Base-by-base conservation (phyloP, 2,888 invertebrate species). In the Cremastinae sp. region DNA sequence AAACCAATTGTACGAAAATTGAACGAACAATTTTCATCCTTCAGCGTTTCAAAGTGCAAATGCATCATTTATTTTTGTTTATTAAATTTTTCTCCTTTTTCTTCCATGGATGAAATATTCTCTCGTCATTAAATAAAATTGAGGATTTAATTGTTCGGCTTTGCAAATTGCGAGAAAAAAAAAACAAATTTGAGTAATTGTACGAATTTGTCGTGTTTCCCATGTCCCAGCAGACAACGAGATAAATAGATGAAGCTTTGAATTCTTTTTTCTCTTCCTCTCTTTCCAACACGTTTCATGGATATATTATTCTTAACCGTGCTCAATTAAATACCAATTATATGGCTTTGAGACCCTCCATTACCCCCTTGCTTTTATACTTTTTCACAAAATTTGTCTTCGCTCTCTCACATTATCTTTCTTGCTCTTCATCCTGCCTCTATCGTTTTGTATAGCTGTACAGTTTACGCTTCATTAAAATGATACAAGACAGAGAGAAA, bases 261-360 rank as follows among this genome's bases (percentile, higher is more conserved):
- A 14, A 2, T 4, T n/a, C 22, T 49, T 20, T 47, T 16, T 45
- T 28, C 65, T 49, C 41, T 5, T 28, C 28, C 5, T 28, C 28
- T 28, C 28, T 28, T 43, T 37, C 43, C 28, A 43, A 47, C 49
- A 53, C 62, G 59, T 51, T 62, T 69, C 71, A 45, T 20, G 39
- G 55, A 72, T 74, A 75, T 70, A 70, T 73, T 69, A 66, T 70
- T 75, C 75, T 70, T 53, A 75, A 75, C 65, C 41, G 22, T 39
- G 41, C 65, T 39, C 78, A 75, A 75, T 78, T 78, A 75, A 55
- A 65, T 59, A 51, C 49, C 75, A 73, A 78, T 78, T 78, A 78
- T 65, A 55, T 28, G 59, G 70, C 62, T 69, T 74, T 58, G 69
- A 69, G 65, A 77, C 56, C 45, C 62, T 64, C 58, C 53, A 62